Conservation (phyloP, 2,888 invertebrate genomes). For the Cerceris ruficornis region DNA sequence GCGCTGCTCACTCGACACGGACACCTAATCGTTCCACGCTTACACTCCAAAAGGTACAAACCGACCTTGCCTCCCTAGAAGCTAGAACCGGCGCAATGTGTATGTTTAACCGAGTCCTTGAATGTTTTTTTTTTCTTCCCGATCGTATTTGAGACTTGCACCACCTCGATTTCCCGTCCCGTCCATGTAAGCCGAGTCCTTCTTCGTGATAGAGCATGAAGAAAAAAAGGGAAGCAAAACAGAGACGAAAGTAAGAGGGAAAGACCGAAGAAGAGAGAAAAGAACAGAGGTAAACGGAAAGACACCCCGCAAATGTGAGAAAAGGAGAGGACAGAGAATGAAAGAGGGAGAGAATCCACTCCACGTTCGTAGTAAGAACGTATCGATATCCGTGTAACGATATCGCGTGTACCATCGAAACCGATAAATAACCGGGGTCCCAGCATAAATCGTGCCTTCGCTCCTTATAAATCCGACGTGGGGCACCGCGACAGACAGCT, state of each 20-base stretch:
- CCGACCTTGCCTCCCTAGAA: background rate
- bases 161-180: slow-evolving; percentile 22
- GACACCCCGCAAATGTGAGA: background rate
- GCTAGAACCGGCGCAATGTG: background rate
- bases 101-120: slow-evolving; percentile 11
- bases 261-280: background rate
- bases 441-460: slow-evolving; percentile 79
- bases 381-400: slow-evolving; percentile 80
- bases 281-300: slow-evolving; percentile 6
- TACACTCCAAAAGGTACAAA: background rate
- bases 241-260: slow-evolving; percentile 9
- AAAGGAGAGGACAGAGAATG: slow-evolving; percentile 8
- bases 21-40: background rate
- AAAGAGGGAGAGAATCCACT: slow-evolving; percentile 6
- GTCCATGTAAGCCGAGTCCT: slow-evolving; percentile 39
- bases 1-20: too few relatives aligned
- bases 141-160: slow-evolving; percentile 22
- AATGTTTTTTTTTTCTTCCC: slow-evolving; percentile 21
- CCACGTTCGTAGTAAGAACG: slow-evolving; percentile 62
- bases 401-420: slow-evolving; percentile 80
- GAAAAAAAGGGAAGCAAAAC: background rate
- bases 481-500: slow-evolving; percentile 75
- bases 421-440: slow-evolving; percentile 78
- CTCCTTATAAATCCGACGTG: slow-evolving; percentile 80
- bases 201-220: background rate